Conservation (phyloP, 2,113 vertebrate species). For the Microcebus griseorufus region DNA sequence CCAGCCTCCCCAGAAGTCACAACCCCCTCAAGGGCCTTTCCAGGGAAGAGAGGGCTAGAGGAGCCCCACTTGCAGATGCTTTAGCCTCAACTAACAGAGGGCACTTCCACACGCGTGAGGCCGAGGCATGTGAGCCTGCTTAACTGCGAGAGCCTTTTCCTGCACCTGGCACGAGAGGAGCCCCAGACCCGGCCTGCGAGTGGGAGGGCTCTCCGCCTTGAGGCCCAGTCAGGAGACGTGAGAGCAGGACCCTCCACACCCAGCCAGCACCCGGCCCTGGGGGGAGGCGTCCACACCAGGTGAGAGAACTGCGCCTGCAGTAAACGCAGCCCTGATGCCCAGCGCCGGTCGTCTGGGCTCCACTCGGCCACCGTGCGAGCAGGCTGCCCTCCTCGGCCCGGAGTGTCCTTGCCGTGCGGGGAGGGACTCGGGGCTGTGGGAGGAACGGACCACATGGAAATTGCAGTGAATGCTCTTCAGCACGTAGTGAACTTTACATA, state of each 20-base stretch:
- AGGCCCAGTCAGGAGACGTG: too few species aligned
- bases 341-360: background rate
- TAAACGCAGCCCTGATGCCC: fast-evolving
- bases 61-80: background rate
- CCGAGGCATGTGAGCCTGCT: background rate
- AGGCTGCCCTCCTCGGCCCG: background rate
- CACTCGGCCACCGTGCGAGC: background rate
- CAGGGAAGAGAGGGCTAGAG: background rate
- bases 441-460: background rate
- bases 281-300: background rate
- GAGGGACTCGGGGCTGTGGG: too few species aligned
- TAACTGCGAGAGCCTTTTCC: background rate
- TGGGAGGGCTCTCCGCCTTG: fast-evolving
- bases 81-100: background rate
- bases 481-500: background rate
- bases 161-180: background rate
- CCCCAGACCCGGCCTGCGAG: background rate
- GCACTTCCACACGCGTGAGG: background rate
- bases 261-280: too few species aligned
- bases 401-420: background rate
- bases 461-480: background rate
- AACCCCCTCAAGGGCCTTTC: background rate
- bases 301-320: fast-evolving
- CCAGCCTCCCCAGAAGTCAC: too few species aligned
- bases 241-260: fast-evolving